Evolutionary conservation across 2,797 vertebrate species (phyloP).

Genomic region (Nothura maculosa): DNA sequence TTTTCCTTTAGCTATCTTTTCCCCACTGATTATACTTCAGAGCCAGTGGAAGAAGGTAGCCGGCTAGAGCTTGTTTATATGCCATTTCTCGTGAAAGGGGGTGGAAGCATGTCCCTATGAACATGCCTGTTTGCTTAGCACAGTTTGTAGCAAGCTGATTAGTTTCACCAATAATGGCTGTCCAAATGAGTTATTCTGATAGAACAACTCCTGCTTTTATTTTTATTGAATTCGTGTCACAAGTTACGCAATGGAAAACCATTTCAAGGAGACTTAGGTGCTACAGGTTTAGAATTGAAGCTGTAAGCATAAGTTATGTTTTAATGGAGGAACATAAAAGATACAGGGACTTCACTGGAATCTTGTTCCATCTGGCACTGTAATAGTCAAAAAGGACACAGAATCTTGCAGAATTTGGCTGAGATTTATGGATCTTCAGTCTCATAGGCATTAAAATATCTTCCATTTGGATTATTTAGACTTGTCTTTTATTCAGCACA

Average conservation of each 20-base stretch:
- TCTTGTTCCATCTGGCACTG: neutral
- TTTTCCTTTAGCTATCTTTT: neutral
- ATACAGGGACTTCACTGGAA: neutral
- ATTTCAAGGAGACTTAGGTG: neutral
- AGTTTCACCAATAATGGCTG: neutral
- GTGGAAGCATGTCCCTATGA: neutral
- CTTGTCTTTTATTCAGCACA: neutral
- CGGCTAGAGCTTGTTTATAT: neutral
- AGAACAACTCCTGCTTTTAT: neutral
- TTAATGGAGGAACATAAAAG: neutral
- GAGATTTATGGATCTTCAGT: neutral
- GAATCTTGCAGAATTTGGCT: neutral
- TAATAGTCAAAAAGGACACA: neutral
- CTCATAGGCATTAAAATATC: neutral
- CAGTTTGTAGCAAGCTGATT: neutral
- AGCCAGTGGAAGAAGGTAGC: neutral
- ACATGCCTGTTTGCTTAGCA: neutral
- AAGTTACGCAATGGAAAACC: neutral
- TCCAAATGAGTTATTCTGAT: neutral
- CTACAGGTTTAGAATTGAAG: neutral
- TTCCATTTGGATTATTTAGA: rapidly evolving
- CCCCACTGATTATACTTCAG: neutral
- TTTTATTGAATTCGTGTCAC: neutral
- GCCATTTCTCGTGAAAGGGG: neutral
- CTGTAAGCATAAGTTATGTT: rapidly evolving